Conservation (phyloP, 2,888 invertebrate species). For the Tanytarsus gracilentus region DNA sequence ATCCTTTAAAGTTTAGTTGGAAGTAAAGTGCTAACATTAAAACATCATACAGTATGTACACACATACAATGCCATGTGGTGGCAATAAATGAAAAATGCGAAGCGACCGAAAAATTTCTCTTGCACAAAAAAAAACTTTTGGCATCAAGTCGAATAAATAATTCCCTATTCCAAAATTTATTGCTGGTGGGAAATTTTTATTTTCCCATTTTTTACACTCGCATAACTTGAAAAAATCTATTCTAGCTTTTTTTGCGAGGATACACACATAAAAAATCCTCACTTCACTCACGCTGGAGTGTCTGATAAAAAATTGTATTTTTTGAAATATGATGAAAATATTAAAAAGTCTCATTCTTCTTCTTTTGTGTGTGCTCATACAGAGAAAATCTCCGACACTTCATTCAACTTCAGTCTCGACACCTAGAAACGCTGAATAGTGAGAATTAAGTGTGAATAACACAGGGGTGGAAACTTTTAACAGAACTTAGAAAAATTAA, state of each 20-base stretch:
- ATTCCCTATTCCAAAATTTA: neutral
- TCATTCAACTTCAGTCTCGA: too few species aligned
- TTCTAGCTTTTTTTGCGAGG: neutral
- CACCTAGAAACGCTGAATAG: too few species aligned
- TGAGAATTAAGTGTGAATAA: too few species aligned
- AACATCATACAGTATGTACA: too few species aligned
- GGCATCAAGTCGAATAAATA: constrained; percentile 23
- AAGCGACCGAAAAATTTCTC: neutral
- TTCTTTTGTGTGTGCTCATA: neutral
- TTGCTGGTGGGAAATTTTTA: neutral
- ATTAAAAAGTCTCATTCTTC: constrained; percentile 13
- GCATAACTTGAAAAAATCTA: constrained; percentile 11
- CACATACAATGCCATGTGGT: constrained; percentile 11
- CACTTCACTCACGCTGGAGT: too few species aligned
- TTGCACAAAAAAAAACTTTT: constrained; percentile 22
- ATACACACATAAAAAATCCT: neutral
- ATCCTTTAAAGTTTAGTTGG: too few species aligned
- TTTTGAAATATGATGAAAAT: constrained; percentile 26
- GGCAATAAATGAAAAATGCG: constrained; percentile 19
- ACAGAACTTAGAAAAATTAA: too few species aligned
- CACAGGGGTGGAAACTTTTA: too few species aligned
- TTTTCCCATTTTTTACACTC: neutral
- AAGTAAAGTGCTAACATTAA: too few species aligned
- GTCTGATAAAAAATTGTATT: constrained; percentile 20
- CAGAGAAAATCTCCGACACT: neutral